Evolutionary conservation across 2,888 invertebrate species (phyloP), one percentile per base, ranked within the genome.

Genomic region (Hipparchia sbordonii): DNA sequence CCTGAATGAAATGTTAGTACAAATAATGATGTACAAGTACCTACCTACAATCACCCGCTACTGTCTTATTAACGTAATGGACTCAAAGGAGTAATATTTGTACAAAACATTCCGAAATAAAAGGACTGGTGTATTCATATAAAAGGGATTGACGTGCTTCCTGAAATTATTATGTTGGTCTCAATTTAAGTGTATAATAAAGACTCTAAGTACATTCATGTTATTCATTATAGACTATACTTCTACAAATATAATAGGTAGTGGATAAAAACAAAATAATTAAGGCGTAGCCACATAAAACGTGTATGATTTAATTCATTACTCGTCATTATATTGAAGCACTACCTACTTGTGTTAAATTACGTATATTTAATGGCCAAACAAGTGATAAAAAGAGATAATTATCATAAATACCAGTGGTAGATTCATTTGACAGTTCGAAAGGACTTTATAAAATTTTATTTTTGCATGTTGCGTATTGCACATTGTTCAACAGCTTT

Each of bases 21-120:
- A 33, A 65, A 7, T 54, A 74, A 39, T 39, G 39, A 39, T 57
- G 75, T 72, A 74, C 23, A 23, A 54, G 12, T n/a, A 54, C 54
- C 54, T 74, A 74, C 76, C 74, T 73, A 77, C 74, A 73, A 67
- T 73, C 71, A 77, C 74, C 77, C 77, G 72, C 77, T 76, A 79
- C 76, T 77, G 72, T 76, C 78, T 10, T 57, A 57, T 57, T 7
- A 80, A 78, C 76, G 79, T 78, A 80, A 80, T 81, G 79, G 77
- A 79, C 80, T 79, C 78, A 79, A 78, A 79, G 79, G 77, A 79
- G 79, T 79, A 79, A 79, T 83, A 82, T 85, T 85, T 85, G 82
- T 80, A 78, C 79, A 81, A 79, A 79, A 81, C 84, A 84, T 85
- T 84, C 82, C 84, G 72, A 81, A 81, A 82, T 79, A 80, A 82